A percentile compares a stretch with the other conserved stretches of the same genome.
These are phyloP conservation scores for Syngnathus rostellatus DNA, from an alignment of 2,797 vertebrate species.

Conservation along the genomic window DNA sequence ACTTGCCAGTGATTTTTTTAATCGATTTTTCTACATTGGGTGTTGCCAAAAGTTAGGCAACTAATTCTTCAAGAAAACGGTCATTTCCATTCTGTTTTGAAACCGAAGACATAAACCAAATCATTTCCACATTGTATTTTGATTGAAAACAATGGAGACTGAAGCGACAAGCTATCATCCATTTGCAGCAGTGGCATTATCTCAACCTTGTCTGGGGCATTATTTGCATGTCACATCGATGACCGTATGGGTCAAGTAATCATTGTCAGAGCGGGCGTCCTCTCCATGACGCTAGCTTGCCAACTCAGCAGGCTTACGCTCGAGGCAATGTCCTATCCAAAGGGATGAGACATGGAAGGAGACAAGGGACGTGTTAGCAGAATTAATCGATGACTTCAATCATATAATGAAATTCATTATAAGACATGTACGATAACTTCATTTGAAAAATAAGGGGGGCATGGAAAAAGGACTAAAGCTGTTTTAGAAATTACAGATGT, in stretches of 20 bases:
- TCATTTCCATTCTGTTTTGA: neutral
- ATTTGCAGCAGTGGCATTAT: constrained; percentile 2
- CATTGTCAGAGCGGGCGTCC: neutral
- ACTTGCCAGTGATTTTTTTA: neutral
- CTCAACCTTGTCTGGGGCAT: neutral
- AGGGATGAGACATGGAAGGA: too few species aligned
- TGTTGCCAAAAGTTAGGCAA: neutral
- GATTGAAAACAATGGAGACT: neutral
- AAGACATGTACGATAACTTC: neutral
- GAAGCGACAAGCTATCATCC: neutral
- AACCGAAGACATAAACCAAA: neutral
- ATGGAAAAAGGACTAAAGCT: neutral
- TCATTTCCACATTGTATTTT: neutral
- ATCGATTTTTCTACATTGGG: neutral
- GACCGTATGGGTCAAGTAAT: constrained; percentile 6
- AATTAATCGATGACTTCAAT: neutral
- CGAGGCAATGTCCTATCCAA: neutral
- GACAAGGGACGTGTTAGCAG: neutral
- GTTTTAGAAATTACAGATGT: constrained; percentile 5
- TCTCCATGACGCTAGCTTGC: neutral
- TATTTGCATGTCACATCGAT: constrained; percentile 6
- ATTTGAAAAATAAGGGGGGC: neutral
- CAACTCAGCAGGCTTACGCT: neutral
- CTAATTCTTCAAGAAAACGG: neutral
- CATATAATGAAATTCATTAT: neutral